phyloP scores from a whole-genome alignment of 1,140 invertebrate genomes.

The Drosophila funebris region DNA sequence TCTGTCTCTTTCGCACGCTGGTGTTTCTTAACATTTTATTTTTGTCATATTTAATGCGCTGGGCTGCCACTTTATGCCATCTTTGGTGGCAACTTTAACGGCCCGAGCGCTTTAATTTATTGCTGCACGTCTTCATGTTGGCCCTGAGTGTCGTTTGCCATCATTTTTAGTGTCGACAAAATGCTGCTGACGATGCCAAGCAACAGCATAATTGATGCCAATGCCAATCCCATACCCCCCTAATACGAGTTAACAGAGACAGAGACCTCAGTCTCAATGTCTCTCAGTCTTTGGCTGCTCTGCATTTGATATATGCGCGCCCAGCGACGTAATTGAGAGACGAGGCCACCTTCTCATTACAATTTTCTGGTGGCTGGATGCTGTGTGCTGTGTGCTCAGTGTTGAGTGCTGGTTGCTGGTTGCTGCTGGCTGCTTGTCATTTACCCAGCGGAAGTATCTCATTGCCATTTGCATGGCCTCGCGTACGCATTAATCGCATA shows the following conservation, averaged over 20 bases:
- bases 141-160: constrained; percentile 43
- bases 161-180: constrained; percentile 54
- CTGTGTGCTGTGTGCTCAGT: too few relatives aligned
- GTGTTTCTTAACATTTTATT: constrained; percentile 38
- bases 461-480: constrained; percentile 45
- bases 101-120: constrained; percentile 63
- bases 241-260: not conserved
- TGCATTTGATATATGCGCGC: constrained; percentile 32
- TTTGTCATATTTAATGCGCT: constrained; percentile 43
- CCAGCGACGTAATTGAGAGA: constrained; percentile 15
- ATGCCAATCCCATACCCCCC: constrained; percentile 22
- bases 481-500: constrained; percentile 40
- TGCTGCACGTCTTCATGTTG: constrained; percentile 50
- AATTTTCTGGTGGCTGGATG: not conserved
- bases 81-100: constrained; percentile 41
- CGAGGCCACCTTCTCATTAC: constrained; percentile 1
- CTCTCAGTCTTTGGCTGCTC: constrained; percentile 2
- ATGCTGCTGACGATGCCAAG: constrained; percentile 32
- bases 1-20: not conserved
- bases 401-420: not conserved
- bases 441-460: constrained; percentile 24
- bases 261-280: not conserved
- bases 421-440: not conserved
- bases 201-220: constrained; percentile 58
- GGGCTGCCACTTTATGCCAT: constrained; percentile 38